phyloP scores from a whole-genome alignment of 2,797 vertebrate genomes.

The Cossypha polioptera region DNA sequence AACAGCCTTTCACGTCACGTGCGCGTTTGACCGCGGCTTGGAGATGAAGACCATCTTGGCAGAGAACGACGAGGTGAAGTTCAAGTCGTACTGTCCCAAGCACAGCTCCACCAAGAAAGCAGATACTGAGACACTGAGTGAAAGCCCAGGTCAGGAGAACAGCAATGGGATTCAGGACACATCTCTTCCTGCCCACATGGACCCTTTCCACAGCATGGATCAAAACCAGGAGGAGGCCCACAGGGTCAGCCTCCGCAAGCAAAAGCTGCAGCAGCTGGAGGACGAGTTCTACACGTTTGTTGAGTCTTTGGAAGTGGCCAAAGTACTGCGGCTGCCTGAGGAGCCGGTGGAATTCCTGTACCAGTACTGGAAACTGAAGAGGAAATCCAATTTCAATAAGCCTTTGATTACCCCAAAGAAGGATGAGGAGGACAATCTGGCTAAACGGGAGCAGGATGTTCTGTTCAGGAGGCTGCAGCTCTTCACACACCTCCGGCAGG shows the following conservation, averaged over 20 bases:
- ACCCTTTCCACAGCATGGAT: conserved; percentile 69
- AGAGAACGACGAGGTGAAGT: conserved; percentile 95
- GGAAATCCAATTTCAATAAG: conserved; percentile 94
- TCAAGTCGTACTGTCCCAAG: conserved; percentile 94
- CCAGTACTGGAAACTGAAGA: conserved; percentile 97
- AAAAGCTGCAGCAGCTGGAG: conserved; percentile 94
- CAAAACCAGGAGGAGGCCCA: conserved; percentile 82
- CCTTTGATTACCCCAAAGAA: conserved; percentile 94
- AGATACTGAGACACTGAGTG: conserved; percentile 40
- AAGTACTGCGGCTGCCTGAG: conserved; percentile 78
- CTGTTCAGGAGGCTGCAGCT: conserved; percentile 92
- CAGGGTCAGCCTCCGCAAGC: conserved; percentile 86
- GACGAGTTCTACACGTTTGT: conserved; percentile 93
- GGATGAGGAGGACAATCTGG: conserved; percentile 96
- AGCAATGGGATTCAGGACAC: conserved; percentile 60
- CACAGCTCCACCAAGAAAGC: conserved; percentile 82
- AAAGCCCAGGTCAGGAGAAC: conserved; percentile 68
- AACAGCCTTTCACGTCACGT: conserved; percentile 95
- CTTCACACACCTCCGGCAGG: conserved; percentile 96
- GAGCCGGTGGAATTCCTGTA: conserved; percentile 89
- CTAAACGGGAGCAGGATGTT: conserved; percentile 92
- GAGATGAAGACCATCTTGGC: conserved; percentile 96
- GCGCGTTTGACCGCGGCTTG: conserved; percentile 87
- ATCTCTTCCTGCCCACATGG: conserved; percentile 34
- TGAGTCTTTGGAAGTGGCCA: conserved; percentile 82